A percentile compares a stretch with the other conserved stretches of the same genome.
Evolutionary conservation across 2,113 vertebrate genomes (phyloP).

Genomic region (Phrynosoma blainvillii): DNA sequence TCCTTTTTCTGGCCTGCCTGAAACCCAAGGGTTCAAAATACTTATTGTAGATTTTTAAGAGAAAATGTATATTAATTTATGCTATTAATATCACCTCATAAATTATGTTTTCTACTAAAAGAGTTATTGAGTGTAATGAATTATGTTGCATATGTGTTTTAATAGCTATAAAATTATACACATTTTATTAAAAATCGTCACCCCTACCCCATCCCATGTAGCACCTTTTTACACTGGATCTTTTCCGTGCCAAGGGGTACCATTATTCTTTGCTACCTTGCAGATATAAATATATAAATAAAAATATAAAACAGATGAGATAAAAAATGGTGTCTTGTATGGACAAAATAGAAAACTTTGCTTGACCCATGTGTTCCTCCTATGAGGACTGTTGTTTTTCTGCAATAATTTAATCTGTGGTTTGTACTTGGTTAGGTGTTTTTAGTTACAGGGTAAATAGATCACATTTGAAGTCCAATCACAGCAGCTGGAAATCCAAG

Average conservation of each 20-base stretch:
- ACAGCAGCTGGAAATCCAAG: slow-evolving; percentile 78
- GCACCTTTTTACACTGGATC: slow-evolving; percentile 87
- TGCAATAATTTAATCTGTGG: slow-evolving; percentile 79
- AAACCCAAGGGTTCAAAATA: slow-evolving; percentile 80
- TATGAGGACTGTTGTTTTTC: slow-evolving; percentile 72
- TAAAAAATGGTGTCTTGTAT: slow-evolving; percentile 77
- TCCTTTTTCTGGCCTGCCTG: slow-evolving; percentile 37
- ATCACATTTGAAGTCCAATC: slow-evolving; percentile 75
- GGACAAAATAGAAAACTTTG: slow-evolving; percentile 77
- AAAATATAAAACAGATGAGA: slow-evolving; percentile 72
- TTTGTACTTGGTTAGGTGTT: slow-evolving; percentile 80
- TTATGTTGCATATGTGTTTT: slow-evolving; percentile 86
- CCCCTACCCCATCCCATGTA: slow-evolving; percentile 49
- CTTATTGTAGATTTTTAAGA: slow-evolving; percentile 87
- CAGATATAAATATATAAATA: slow-evolving; percentile 76
- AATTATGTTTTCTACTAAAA: slow-evolving; percentile 90
- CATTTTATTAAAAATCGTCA: slow-evolving; percentile 72
- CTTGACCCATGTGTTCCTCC: slow-evolving; percentile 76
- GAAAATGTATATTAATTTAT: slow-evolving; percentile 91
- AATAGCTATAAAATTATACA: slow-evolving; percentile 86
- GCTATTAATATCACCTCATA: slow-evolving; percentile 89
- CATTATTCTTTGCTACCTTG: slow-evolving; percentile 86
- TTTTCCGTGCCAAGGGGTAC: slow-evolving; percentile 84
- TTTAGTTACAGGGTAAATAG: slow-evolving; percentile 84
- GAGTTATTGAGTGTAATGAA: slow-evolving; percentile 87